Base-by-base conservation (phyloP, 1,140 invertebrate species). In the Harlomillsia oculata region DNA sequence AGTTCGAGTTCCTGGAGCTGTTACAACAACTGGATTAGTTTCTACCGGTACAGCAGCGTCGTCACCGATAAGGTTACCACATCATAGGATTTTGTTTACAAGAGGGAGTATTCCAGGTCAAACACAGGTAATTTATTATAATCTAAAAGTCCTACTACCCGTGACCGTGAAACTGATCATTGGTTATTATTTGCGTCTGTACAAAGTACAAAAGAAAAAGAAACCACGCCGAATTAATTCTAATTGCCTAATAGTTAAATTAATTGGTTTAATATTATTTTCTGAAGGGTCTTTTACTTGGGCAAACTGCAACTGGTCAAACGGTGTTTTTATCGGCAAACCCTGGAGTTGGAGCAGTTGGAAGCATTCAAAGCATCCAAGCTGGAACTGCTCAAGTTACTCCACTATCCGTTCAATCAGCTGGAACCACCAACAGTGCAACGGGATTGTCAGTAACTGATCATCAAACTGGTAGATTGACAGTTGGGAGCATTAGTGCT, bases 261-360 rank as follows among this genome's bases (percentile, higher is more conserved):
- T 44, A 59, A 30, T 14, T 21, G n/a, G 9, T 39, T 52, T 30
- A 34, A 2, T 39, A 26, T 26, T 16, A 40, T 50, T 50, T 29
- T 37, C n/a, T n/a, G n/a, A n/a, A 65, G 57, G 58, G 60, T 32
- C 51, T 65, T 11, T 29, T 65, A 11, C 46, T 62, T 20, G 58
- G 57, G 6, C 57, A 60, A 53, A 65, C 64, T 8, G 39, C 64
- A 13, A 46, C 50, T n/a, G 64, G 64, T 13, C 64, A 65, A 58
- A 65, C 64, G 8, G 45, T 65, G 3, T 56, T 65, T n/a, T 32
- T 65, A 18, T 60, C 60, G 3, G 52, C 53, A 11, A 56, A 20
- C 0, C 51, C 55, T 3, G 49, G 56, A 53, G 51, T 51, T 3
- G 49, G 56, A 53, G 51, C 28, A 9, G 25, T 53, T 14, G 44